Evolutionary conservation across 2,113 vertebrate genomes (phyloP), one percentile per base, ranked within the genome.

Genomic region (Elachura formosa): DNA sequence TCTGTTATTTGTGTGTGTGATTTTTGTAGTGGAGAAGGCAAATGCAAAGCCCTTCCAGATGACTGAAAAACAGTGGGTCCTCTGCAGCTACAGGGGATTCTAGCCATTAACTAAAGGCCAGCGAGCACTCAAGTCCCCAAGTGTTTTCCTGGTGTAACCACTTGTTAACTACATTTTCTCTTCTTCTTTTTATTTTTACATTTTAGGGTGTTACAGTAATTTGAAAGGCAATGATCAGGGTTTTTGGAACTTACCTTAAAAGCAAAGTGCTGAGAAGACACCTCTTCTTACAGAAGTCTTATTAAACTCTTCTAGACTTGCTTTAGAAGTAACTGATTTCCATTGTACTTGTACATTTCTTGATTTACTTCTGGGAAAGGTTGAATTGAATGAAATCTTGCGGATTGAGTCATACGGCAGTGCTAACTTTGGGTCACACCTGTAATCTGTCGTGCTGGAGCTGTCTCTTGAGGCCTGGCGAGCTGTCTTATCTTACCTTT

Each of bases 1-100:
- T 99, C 98, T 99, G 99, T 99, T 98, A 99, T 99, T 99, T 99
- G 99, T 99, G 98, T 99, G 99, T 99, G 99, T 99, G 98, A 99
- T 99, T 99, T 99, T 99, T 99, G 98, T 99, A 99, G 99, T 99
- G 99, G 98, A 99, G 99, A 99, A 99, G 99, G 99, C 99, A 99
- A 98, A 99, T 99, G 98, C 99, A 99, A 99, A 99, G 98, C 98
- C 98, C 98, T 99, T 99, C 99, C 98, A 98, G 99, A 99, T 99
- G 99, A 98, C 99, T 99, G 99, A 99, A 98, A 98, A 98, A 98
- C 98, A 98, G 98, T 98, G 98, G 98, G 98, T 99, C 98, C 98
- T 99, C 99, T 99, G 98, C 98, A 98, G 98, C 98, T 98, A 98
- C 99, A 99, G 98, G 98, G 99, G 98, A 99, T 98, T 99, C 98